Conservation (phyloP, 1,140 invertebrate genomes). For the Apis florea region DNA sequence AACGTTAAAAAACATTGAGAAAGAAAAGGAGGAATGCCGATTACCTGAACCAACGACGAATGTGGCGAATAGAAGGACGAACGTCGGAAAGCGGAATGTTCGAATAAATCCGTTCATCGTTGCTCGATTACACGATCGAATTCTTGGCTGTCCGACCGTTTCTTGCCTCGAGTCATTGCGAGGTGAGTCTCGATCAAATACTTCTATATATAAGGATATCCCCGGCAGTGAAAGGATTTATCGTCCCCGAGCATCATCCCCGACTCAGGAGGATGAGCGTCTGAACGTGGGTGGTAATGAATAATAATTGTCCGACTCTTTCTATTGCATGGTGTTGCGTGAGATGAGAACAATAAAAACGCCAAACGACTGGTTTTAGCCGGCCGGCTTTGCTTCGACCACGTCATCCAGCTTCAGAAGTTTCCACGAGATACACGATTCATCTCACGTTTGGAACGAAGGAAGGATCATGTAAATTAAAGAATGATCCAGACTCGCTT, state of each 20-base stretch:
- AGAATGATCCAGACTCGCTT: background rate
- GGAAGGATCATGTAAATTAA: conserved; percentile 26
- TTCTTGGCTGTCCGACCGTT: background rate
- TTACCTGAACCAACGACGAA: conserved; percentile 42
- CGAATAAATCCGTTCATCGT: background rate
- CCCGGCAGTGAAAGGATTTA: conserved; percentile 56
- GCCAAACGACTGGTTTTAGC: conserved; percentile 29
- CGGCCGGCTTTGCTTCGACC: conserved; percentile 6
- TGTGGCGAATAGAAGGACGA: conserved; percentile 1
- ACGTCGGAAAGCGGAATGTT: background rate
- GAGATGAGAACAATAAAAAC: background rate
- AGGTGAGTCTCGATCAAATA: conserved; percentile 25
- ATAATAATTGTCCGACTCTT: conserved; percentile 47
- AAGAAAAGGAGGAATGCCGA: background rate
- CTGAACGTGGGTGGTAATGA: conserved; percentile 44
- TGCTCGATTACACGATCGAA: background rate
- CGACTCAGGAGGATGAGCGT: background rate
- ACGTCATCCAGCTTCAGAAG: conserved; percentile 57
- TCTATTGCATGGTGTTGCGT: background rate
- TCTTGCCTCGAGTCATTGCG: conserved; percentile 31
- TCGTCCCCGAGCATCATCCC: conserved; percentile 33
- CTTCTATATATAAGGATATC: conserved; percentile 61
- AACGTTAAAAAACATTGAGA: background rate
- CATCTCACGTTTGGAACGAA: conserved; percentile 26
- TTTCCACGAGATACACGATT: conserved; percentile 44